phyloP scores from a whole-genome alignment of 2,113 vertebrate genomes.

The Chitala chitala region DNA sequence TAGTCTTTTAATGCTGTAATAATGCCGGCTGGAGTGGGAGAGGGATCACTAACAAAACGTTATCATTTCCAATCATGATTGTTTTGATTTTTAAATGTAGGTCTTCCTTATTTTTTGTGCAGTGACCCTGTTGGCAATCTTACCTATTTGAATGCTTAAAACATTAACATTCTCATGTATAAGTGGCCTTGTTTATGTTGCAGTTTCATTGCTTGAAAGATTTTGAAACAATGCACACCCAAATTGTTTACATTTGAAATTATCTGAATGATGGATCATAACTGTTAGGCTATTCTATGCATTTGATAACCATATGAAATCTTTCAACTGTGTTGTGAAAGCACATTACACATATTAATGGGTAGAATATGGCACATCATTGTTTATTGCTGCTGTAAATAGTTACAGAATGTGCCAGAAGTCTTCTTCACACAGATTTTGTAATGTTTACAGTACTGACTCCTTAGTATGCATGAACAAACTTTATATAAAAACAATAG shows the following conservation, averaged over 20 bases:
- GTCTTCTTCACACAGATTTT: neutral
- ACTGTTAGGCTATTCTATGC: too few species aligned
- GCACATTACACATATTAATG: too few species aligned
- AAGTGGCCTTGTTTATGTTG: too few species aligned
- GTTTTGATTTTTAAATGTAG: constrained; percentile 22
- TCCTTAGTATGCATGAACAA: neutral
- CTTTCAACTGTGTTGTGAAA: too few species aligned
- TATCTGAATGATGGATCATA: too few species aligned
- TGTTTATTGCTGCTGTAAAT: neutral
- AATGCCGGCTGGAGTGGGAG: neutral
- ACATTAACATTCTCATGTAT: neutral
- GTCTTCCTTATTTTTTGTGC: too few species aligned
- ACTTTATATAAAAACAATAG: neutral
- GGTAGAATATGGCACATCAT: neutral
- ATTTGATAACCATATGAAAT: too few species aligned
- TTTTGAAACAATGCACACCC: too few species aligned
- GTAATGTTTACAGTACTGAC: neutral
- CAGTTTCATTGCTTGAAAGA: neutral
- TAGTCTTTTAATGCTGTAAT: neutral
- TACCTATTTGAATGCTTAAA: too few species aligned
- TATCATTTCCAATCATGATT: constrained; percentile 19
- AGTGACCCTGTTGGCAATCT: too few species aligned
- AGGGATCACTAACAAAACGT: constrained; percentile 15
- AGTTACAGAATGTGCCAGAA: too few species aligned
- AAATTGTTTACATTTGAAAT: too few species aligned